Percentiles rank a stretch among this genome's conserved stretches.
phyloP scores from a whole-genome alignment of 2,113 vertebrate species.

The Delphinapterus leucas region DNA sequence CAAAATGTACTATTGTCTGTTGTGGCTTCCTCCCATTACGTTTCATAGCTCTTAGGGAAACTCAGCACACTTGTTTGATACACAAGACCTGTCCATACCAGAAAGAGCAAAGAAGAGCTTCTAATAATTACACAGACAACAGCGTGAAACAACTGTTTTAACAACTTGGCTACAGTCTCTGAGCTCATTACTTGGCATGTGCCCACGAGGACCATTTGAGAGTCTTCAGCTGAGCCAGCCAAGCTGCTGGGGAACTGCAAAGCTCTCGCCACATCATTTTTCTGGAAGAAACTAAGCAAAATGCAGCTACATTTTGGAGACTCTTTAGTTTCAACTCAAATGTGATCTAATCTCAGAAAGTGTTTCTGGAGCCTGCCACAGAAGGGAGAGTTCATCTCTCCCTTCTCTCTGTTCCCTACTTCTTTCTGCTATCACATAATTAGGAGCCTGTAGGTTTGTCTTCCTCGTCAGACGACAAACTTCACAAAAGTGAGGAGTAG shows the following conservation, averaged over 20 bases:
- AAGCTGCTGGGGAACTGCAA: not conserved
- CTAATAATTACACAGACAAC: slow-evolving; percentile 7
- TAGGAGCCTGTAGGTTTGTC: not conserved
- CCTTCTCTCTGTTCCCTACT: not conserved
- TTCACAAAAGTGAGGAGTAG: not conserved
- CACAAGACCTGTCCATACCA: not conserved
- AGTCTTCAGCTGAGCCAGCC: slow-evolving; percentile 32
- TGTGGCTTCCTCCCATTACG: not conserved
- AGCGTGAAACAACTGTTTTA: not conserved
- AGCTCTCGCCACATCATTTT: slow-evolving; percentile 27
- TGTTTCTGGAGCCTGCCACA: not conserved
- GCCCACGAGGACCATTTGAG: not conserved
- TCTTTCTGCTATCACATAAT: not conserved
- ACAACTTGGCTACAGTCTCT: slow-evolving; percentile 28
- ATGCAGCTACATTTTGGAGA: not conserved
- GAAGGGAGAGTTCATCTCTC: not conserved
- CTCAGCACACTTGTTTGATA: not conserved
- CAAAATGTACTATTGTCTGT: not conserved
- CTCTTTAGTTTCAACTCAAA: not conserved
- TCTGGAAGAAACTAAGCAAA: slow-evolving; percentile 38
- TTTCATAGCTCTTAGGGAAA: not conserved
- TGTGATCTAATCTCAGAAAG: not conserved
- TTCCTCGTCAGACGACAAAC: not conserved
- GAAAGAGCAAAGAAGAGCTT: slow-evolving; percentile 21
- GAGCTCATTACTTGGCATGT: slow-evolving; percentile 49